Base-by-base conservation (phyloP, 1,140 invertebrate genomes). In the Apolygus lucorum region DNA sequence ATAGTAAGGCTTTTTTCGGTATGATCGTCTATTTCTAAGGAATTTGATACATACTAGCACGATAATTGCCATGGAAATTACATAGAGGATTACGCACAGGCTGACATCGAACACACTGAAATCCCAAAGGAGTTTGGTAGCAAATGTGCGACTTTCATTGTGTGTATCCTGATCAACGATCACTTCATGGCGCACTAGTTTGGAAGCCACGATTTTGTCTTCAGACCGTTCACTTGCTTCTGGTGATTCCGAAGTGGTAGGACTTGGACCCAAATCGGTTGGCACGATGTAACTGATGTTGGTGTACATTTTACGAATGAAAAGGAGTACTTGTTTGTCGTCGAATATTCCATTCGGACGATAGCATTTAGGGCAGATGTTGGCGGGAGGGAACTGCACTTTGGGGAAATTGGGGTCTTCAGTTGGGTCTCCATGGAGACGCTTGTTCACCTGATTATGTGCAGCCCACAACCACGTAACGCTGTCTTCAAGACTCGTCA, bases 391-490 rank as follows among this genome's bases (percentile, higher is more conserved):
- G 79, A 96, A 99, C 76, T 95, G 90, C 42, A 90, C 83, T 80
- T 99, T 99, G 0, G 89, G 93, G 79, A 90, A 87, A 67, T 83
- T 74, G 0, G 95, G 94, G 82, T 99, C 97, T 79, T 98, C 95
- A 13, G 91, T 94, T 0, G 81, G 63, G 78, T 97, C 92, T 0
- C 91, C 90, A 28, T 89, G 83, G 17, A 99, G 79, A 72, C 96
- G 84, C 71, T 88, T 81, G 78, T 99, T 99, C 0, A 95, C 95
- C 78, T 89, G 86, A 80, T 99, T 99, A 76, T 99, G 96, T 1
- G 93, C 90, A 67, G 83, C 83, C 97, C 97, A 99, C 1, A 99
- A 78, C 94, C 95, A 99, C 4, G 98, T 75, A 0, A 98, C 85
- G 22, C 88, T 84, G 62, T 93, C 90, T 64, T 91, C 84, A 70